Evolutionary conservation across 1,140 invertebrate genomes (phyloP).

Genomic region (Orussus abietinus): DNA sequence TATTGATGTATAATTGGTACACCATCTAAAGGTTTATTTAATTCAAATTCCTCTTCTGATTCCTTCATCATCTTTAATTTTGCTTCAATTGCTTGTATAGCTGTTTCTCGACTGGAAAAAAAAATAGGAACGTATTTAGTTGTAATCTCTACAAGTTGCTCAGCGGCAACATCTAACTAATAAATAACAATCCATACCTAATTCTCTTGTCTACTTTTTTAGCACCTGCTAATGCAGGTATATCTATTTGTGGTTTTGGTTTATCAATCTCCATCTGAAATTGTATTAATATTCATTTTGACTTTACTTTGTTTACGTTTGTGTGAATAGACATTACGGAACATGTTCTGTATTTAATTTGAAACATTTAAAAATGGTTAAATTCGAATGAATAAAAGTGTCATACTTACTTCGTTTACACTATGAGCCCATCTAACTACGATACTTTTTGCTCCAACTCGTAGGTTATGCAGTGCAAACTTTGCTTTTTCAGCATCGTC

Average conservation of each 20-base stretch:
- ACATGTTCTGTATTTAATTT: too few relatives aligned
- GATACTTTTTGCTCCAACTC: conserved; percentile 70
- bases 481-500: conserved; percentile 66
- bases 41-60: conserved; percentile 65
- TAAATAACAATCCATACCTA: conserved; percentile 37
- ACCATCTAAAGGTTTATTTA: conserved; percentile 65
- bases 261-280: conserved; percentile 69
- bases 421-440: conserved; percentile 80
- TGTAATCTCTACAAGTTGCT: too few relatives aligned
- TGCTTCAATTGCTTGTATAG: conserved; percentile 83
- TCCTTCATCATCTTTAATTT: conserved; percentile 77
- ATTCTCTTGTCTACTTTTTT: conserved; percentile 65
- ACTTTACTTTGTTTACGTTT: too few relatives aligned
- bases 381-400: conserved; percentile 3
- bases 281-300: conserved; percentile 22
- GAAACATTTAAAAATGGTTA: conserved; percentile 11
- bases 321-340: too few relatives aligned
- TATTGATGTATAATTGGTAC: conserved; percentile 65
- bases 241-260: conserved; percentile 69
- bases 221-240: conserved; percentile 69
- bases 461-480: conserved; percentile 69
- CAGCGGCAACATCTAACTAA: too few relatives aligned
- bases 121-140: too few relatives aligned
- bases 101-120: conserved; percentile 63
- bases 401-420: conserved; percentile 60